Base-by-base conservation (phyloP, 2,888 invertebrate species). In the Drosophila affinis region DNA sequence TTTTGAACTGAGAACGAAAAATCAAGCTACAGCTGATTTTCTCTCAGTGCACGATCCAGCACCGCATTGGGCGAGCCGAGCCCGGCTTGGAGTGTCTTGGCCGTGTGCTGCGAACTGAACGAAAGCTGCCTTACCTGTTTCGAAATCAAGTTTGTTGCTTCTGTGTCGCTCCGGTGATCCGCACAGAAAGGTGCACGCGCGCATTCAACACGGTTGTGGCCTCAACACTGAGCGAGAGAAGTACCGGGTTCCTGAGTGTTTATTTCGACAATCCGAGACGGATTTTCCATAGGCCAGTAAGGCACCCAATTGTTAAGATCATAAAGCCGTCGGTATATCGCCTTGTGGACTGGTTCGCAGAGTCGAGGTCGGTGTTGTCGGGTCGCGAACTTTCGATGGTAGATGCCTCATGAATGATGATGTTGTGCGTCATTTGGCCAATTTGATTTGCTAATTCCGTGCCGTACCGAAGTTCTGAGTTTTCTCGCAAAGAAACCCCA, bases 101-200 rank as follows among this genome's bases (percentile, higher is more conserved):
- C 69, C 65, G 76, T 58, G 76, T 59, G 64, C 76, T 76, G 55
- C 44, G 76, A 86, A 83, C 87, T 86, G 87, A 84, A 86, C 83
- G 87, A 84, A 84, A 84, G 87, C 83, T 79, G 70, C 87, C 77
- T 84, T 84, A 86, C 83, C 83, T 79, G 83, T 84, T 84, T 86
- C 77, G 79, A 79, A 87, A 85, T 86, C 85, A 86, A 86, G 85
- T 86, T 86, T 87, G 85, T 72, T 79, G 85, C 87, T 87, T 85
- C 85, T 86, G 85, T 86, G 87, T 86, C 85, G 87, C 85, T 86
- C 70, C 82, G 85, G 79, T 82, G 85, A 86, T 86, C 87, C 85
- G 85, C 80, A 85, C 87, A 87, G 86, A 87, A 86, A 85, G 87
- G 85, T 87, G 85, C 87, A 79, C 83, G 85, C 87, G 87, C 85